phyloP scores from a whole-genome alignment of 1,140 invertebrate species.

The Drosophila kikkawai region DNA sequence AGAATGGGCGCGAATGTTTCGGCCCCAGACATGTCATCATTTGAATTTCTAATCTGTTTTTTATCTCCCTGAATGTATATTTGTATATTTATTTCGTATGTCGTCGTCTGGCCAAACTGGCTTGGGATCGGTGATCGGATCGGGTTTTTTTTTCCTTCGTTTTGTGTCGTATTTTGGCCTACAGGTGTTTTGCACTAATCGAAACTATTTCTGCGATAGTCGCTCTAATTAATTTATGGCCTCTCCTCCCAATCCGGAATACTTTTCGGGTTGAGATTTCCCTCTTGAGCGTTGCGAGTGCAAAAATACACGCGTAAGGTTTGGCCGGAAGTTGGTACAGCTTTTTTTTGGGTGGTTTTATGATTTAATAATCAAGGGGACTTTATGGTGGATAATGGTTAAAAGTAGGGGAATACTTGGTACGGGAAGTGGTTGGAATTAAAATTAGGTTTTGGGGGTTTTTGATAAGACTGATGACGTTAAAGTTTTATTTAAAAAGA shows the following conservation, averaged over 20 bases:
- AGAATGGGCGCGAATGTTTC: conserved; percentile 55
- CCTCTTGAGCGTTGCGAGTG: conserved; percentile 7
- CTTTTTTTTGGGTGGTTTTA: background rate
- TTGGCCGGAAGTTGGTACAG: conserved; percentile 13
- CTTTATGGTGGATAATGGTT: background rate
- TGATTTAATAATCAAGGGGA: background rate
- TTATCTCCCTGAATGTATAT: conserved; percentile 55
- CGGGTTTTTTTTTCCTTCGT: conserved; percentile 44
- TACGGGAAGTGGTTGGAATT: background rate
- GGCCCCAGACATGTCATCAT: conserved; percentile 59
- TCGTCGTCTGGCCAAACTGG: conserved; percentile 68
- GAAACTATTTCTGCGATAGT: conserved; percentile 66
- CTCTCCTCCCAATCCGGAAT: conserved; percentile 50
- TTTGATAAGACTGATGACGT: background rate
- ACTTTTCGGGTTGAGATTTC: conserved; percentile 33
- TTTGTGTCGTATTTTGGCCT: conserved; percentile 45
- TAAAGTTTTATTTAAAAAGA: background rate
- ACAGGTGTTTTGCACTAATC: conserved; percentile 83
- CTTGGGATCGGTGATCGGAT: conserved; percentile 58
- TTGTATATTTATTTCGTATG: conserved; percentile 31
- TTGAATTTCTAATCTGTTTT: conserved; percentile 83
- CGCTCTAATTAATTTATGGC: conserved; percentile 76
- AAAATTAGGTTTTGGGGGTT: background rate
- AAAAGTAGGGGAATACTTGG: background rate
- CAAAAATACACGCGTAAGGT: conserved; percentile 16